These are phyloP conservation scores for Tetramorium alpestre DNA, from an alignment of 1,140 invertebrate genomes.

Conservation along the genomic window DNA sequence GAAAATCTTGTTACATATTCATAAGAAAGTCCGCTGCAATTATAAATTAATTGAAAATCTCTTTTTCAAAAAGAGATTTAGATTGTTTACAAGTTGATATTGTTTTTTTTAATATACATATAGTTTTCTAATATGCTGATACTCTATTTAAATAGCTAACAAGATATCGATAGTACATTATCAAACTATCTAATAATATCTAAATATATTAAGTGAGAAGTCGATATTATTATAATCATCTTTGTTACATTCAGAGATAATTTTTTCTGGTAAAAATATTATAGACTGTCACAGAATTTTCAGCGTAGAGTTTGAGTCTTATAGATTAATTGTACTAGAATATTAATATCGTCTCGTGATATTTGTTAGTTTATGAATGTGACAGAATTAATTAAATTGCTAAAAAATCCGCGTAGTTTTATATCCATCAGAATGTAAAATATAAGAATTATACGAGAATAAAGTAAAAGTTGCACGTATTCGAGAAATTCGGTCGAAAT, in stretches of 20 bases:
- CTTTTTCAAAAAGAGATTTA: neutral
- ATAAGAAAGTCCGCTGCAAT: neutral
- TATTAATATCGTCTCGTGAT: neutral
- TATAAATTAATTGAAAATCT: neutral
- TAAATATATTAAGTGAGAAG: neutral
- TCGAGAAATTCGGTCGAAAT: neutral
- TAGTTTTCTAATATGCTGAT: neutral
- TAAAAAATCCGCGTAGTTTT: neutral
- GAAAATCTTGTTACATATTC: neutral
- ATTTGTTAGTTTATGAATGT: neutral
- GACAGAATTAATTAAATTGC: neutral
- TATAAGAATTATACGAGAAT: neutral
- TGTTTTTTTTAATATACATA: neutral
- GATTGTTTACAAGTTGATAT: neutral
- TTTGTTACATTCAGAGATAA: neutral
- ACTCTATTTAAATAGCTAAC: neutral
- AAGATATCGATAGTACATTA: neutral
- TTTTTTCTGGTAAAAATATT: neutral
- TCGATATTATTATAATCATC: neutral
- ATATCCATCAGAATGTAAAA: neutral
- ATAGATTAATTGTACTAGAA: neutral
- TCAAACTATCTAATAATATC: neutral
- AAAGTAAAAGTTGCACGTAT: neutral
- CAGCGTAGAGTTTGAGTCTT: neutral
- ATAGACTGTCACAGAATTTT: neutral